Base-by-base conservation (phyloP, 2,888 invertebrate genomes). In the Ectemnius cavifrons region DNA sequence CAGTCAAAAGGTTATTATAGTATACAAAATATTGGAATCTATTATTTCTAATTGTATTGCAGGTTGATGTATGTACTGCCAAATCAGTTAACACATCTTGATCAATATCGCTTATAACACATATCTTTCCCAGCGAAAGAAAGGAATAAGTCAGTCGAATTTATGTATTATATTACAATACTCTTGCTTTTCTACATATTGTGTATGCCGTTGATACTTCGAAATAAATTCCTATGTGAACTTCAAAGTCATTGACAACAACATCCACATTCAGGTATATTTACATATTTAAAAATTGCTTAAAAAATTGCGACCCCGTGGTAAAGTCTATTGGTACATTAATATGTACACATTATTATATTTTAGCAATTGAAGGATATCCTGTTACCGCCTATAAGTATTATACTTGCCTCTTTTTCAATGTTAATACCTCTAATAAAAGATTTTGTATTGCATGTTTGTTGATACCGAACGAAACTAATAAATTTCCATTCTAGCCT, bases 121-220 rank as follows among this genome's bases (percentile, higher is more conserved):
- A 63, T 77, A 77, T 73, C 76, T 69, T 69, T 73, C 76, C 72
- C 67, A 14, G 61, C 69, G 45, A 56, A 67, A 73, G 77, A 77
- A 76, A 77, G 77, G 69, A 60, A 68, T 52, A 62, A 64, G 56
- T 77, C 77, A 77, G 77, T 77, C 73, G 4, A 28, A 47, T 72
- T 56, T 56, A 63, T 62, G 20, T 56, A 64, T 58, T 28, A 75
- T 59, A n/a, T 65, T 52, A 49, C 67, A 75, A 56, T 11, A 18
- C 49, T 74, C 59, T 67, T 64, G 20, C 67, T 63, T 65, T 47
- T 65, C 27, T 66, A 47, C 62, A 65, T 59, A 13, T 23, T 71
- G 23, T 37, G 37, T 37, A 6, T 37, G 37, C 37, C 37, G 1
- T 37, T 11, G 8, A 37, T 11, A 37, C 37, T 8, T 37, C 11